These are phyloP conservation scores for Himantopus leucocephalus DNA, from an alignment of 2,113 vertebrate genomes.

Conservation along the genomic window DNA sequence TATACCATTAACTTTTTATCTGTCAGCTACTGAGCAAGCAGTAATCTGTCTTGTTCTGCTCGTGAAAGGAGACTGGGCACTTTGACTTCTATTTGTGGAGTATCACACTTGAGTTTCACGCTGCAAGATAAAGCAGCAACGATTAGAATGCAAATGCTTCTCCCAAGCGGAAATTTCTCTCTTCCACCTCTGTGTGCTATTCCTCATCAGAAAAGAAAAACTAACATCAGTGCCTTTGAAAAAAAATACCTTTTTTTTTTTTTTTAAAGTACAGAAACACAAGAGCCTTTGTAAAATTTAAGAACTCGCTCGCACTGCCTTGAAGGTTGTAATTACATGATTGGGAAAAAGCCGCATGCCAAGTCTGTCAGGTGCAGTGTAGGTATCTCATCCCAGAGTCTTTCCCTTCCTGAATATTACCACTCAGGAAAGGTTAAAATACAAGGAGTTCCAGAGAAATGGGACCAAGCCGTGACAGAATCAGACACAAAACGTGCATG, in stretches of 20 bases:
- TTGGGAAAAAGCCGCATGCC: background rate
- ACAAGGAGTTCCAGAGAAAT: background rate
- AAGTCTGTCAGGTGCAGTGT: background rate
- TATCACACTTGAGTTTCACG: background rate
- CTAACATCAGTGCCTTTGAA: background rate
- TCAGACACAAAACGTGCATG: background rate
- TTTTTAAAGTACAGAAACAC: background rate
- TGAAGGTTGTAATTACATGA: background rate
- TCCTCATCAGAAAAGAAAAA: background rate
- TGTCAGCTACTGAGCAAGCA: background rate
- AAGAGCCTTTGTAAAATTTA: background rate
- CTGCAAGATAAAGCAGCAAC: slow-evolving; percentile 1
- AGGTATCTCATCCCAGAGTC: background rate
- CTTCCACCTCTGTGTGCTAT: background rate
- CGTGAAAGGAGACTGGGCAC: background rate
- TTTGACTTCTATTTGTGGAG: background rate
- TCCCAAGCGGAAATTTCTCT: background rate
- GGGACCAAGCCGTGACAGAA: background rate
- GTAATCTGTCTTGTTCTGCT: background rate
- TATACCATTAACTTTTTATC: background rate
- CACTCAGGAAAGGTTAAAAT: background rate
- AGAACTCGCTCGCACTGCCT: background rate
- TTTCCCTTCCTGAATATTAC: background rate
- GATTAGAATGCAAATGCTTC: background rate
- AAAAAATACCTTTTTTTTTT: background rate